Evolutionary conservation across 2,113 vertebrate species (phyloP).

Genomic region (Nothobranchius kuhntae): DNA sequence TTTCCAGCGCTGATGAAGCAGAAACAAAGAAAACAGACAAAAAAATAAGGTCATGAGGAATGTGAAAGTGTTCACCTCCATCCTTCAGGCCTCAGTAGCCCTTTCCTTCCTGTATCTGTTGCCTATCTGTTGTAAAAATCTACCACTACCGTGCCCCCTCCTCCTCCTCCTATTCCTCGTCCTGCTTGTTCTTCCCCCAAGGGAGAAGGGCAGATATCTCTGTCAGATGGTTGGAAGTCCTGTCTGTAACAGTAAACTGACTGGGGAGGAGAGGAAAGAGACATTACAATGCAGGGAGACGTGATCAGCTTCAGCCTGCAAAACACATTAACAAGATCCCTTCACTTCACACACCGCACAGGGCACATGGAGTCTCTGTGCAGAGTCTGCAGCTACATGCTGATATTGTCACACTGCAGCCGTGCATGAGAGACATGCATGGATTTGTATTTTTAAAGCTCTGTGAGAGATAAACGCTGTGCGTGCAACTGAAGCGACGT

Average conservation of each 20-base stretch:
- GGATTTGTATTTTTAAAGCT: constrained; percentile 47
- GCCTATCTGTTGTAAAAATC: constrained; percentile 59
- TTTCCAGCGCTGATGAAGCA: constrained; percentile 5
- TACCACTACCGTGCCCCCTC: constrained; percentile 46
- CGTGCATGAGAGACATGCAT: constrained; percentile 10
- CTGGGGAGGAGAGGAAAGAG: constrained; percentile 51
- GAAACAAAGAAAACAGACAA: constrained; percentile 1
- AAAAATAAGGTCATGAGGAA: constrained; percentile 13
- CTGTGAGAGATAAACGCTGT: constrained; percentile 33
- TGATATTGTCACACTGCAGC: constrained; percentile 26
- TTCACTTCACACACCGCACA: constrained; percentile 10
- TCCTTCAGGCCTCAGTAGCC: constrained; percentile 28
- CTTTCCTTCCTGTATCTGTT: constrained; percentile 25
- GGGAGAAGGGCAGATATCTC: constrained; percentile 66
- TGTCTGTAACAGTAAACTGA: constrained; percentile 67
- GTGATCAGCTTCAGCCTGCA: constrained; percentile 50
- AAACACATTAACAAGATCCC: constrained; percentile 53
- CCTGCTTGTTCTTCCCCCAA: constrained; percentile 36
- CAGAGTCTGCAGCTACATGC: constrained; percentile 21
- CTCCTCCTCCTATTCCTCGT: constrained; percentile 32
- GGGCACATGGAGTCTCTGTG: constrained; percentile 21
- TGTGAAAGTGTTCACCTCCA: constrained; percentile 47
- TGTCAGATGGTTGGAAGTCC: constrained; percentile 67
- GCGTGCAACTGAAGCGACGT: constrained; percentile 26
- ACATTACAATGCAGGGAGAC: constrained; percentile 46